Evolutionary conservation across 37 sponge, comb jelly and placozoan genomes (phyloP).

Genomic region (Halisarca cf. caerulea): DNA sequence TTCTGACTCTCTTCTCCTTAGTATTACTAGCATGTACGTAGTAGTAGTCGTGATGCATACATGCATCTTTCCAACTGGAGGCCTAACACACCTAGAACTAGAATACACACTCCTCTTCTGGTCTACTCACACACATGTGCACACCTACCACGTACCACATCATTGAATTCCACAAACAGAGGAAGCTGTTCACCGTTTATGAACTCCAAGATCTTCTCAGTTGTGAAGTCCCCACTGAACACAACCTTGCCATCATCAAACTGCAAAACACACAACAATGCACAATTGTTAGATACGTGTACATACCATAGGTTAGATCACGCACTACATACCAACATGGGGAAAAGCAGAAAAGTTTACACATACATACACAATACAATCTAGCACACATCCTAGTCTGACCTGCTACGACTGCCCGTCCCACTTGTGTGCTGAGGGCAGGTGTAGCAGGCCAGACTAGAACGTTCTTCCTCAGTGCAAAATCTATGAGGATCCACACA

Average conservation of each 20-base stretch:
- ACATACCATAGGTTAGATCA: too few relatives aligned
- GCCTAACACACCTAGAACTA: background rate
- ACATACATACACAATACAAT: too few relatives aligned
- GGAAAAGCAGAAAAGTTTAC: too few relatives aligned
- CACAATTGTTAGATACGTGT: background rate
- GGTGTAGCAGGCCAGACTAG: too few relatives aligned
- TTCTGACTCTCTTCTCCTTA: slow-evolving; percentile 18
- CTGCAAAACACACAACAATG: slow-evolving; percentile 18
- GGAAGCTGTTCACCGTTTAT: slow-evolving; percentile 72
- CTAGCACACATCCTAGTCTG: too few relatives aligned
- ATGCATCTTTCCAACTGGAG: background rate
- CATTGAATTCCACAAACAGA: slow-evolving; percentile 80
- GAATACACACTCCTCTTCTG: background rate
- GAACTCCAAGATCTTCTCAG: slow-evolving; percentile 73
- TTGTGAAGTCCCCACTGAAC: slow-evolving; percentile 60
- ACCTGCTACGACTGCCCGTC: too few relatives aligned
- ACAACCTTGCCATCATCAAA: slow-evolving; percentile 83
- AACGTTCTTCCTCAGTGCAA: too few relatives aligned
- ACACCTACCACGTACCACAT: slow-evolving; percentile 62
- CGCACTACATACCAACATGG: too few relatives aligned
- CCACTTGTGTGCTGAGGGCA: too few relatives aligned
- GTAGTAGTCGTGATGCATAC: background rate
- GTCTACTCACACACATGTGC: too few relatives aligned
- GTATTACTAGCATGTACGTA: background rate
- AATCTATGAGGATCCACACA: too few relatives aligned